Percentiles rank a stretch among this genome's conserved stretches.
Evolutionary conservation across 2,113 vertebrate species (phyloP).

Genomic region (Paraplagusia blochii): DNA sequence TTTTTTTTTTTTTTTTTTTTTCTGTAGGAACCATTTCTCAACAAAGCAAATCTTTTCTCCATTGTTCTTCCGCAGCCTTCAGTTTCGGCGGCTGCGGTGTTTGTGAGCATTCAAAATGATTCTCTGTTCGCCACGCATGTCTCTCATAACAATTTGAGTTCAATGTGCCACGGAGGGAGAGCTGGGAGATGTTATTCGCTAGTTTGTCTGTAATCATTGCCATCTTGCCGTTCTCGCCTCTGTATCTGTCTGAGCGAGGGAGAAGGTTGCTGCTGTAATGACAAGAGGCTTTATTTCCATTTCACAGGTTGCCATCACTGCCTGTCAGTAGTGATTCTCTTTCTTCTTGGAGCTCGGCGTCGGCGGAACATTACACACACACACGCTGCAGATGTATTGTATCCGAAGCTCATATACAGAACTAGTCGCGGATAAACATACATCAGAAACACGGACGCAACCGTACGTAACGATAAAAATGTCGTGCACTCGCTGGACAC

Average conservation of each 20-base stretch:
- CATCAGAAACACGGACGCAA: slow-evolving; percentile 11
- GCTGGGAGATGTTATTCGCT: slow-evolving; percentile 66
- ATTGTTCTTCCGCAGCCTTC: slow-evolving; percentile 35
- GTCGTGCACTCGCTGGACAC: slow-evolving; percentile 29
- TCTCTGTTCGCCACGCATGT: slow-evolving; percentile 45
- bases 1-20: not conserved
- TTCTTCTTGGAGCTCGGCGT: slow-evolving; percentile 61
- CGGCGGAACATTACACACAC: slow-evolving; percentile 39
- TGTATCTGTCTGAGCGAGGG: slow-evolving; percentile 37
- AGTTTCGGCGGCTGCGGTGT: slow-evolving; percentile 45
- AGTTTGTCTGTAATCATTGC: slow-evolving; percentile 71
- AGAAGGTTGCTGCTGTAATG: slow-evolving; percentile 59
- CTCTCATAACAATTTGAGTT: slow-evolving; percentile 62
- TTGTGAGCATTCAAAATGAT: slow-evolving; percentile 58
- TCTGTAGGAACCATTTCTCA: not conserved
- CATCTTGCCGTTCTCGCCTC: slow-evolving; percentile 48
- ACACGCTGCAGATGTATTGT: slow-evolving; percentile 42
- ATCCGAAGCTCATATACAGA: slow-evolving; percentile 25
- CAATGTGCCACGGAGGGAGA: slow-evolving; percentile 57
- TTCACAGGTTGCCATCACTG: slow-evolving; percentile 70
- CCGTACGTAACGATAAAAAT: slow-evolving; percentile 5
- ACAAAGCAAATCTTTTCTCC: slow-evolving; percentile 37
- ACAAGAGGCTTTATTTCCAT: slow-evolving; percentile 73
- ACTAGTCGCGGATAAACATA: not conserved
- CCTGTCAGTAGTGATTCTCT: slow-evolving; percentile 69